Conservation (phyloP, 2,888 invertebrate species). For the Flabesymbios commensalis region DNA sequence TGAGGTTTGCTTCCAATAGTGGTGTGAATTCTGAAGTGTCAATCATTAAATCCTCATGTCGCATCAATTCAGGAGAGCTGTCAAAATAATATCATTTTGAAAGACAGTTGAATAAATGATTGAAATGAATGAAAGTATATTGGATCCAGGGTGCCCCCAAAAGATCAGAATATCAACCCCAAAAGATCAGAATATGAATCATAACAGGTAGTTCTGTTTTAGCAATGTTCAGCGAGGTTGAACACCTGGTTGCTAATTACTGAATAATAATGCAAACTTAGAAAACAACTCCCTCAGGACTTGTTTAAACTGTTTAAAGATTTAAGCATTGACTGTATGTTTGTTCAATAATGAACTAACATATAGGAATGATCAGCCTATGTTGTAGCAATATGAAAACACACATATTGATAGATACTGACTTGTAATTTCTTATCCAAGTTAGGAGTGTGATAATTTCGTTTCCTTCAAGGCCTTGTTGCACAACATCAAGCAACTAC, state of each 20-base stretch:
- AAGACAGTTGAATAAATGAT: too few species aligned
- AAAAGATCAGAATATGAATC: too few species aligned
- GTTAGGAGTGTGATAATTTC: constrained; percentile 92
- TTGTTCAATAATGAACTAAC: neutral
- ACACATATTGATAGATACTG: neutral
- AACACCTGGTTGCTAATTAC: too few species aligned
- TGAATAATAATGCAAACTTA: neutral
- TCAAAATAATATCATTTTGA: constrained; percentile 26
- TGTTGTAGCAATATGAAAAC: neutral
- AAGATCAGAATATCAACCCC: too few species aligned
- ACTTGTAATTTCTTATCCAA: constrained; percentile 72
- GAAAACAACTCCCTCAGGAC: neutral
- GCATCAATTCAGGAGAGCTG: constrained; percentile 81
- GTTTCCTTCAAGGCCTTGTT: constrained; percentile 86
- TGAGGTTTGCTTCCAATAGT: constrained; percentile 74
- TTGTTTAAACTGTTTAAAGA: neutral
- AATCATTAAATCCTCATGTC: constrained; percentile 76
- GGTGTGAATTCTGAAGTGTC: constrained; percentile 74
- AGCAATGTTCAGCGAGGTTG: too few species aligned
- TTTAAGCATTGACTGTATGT: neutral
- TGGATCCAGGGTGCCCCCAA: too few species aligned
- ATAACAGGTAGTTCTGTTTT: too few species aligned
- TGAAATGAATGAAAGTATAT: too few species aligned
- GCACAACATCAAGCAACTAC: constrained; percentile 31
- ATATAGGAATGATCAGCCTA: neutral